Evolutionary conservation across 2,113 vertebrate genomes (phyloP), one percentile per base, ranked within the genome.

Genomic region (Motacilla alba): DNA sequence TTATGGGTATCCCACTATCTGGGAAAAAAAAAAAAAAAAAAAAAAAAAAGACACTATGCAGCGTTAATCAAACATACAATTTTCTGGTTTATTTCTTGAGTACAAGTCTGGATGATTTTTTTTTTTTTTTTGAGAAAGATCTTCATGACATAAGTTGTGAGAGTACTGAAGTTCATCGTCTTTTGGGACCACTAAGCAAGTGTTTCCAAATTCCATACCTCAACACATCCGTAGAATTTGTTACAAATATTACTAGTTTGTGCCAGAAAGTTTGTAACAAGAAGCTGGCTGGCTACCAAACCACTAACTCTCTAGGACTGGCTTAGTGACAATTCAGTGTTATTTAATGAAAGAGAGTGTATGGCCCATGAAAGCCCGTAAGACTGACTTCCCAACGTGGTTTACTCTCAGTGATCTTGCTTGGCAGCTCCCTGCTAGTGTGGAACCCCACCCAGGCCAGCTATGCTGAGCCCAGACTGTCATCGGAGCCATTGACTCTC

Each of bases 171-270:
- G 80, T 82, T 76, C 77, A 69, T 79, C 5, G 6, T 84, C 95
- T 91, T 94, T 63, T 35, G 95, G 76, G 95, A 94, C 58, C 37
- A 77, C 53, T 73, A 43, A 92, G 69, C 1, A 5, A 95, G 41
- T 27, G 58, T 85, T 96, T 94, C 88, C 69, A 96, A 95, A 95
- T 93, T 94, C 92, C 69, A 76, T 87, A 81, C 2, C 9, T 96
- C 91, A 96, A 81, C 49, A 84, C 77, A 84, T 89, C 86, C 90
- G 50, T 56, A 92, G 83, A 69, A 66, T 89, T 96, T 94, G 77
- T 86, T 91, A 82, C 66, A 86, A 94, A 74, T 62, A 87, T 73
- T 76, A 50, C 59, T 76, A n/a, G n/a, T 75, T 94, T 92, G 49
- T 87, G 83, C 96, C 92, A 96, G 83, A 89, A 93, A 89, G 53